Percentiles rank a stretch among this genome's conserved stretches.
Evolutionary conservation across 2,797 vertebrate species (phyloP).

Genomic region (Dallia pectoralis): DNA sequence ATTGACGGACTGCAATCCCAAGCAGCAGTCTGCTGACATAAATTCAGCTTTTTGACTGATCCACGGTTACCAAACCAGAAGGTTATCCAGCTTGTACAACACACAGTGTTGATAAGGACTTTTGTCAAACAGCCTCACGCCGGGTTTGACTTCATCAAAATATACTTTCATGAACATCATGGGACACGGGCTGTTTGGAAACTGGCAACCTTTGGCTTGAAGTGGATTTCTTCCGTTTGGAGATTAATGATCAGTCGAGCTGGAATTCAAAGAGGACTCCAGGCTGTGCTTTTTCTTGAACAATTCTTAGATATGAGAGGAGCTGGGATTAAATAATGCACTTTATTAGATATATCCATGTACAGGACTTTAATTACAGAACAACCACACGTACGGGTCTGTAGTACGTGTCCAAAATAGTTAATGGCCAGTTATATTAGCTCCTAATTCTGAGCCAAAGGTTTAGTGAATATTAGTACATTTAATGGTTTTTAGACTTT

Average conservation of each 20-base stretch:
- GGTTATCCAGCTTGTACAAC: constrained; percentile 29
- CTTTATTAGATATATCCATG: neutral
- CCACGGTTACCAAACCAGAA: constrained; percentile 28
- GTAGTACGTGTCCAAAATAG: neutral
- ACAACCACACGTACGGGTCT: neutral
- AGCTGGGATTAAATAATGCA: neutral
- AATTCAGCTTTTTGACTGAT: constrained; percentile 38
- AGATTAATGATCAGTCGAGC: constrained; percentile 34
- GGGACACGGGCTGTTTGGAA: constrained; percentile 27
- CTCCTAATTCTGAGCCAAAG: neutral
- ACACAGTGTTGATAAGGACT: constrained; percentile 20
- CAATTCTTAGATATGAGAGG: neutral
- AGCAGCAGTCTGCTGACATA: constrained; percentile 6
- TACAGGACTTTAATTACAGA: neutral
- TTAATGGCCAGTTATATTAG: neutral
- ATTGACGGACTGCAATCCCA: constrained; percentile 28
- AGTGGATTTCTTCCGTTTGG: constrained; percentile 30
- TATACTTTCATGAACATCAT: constrained; percentile 35
- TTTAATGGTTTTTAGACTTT: neutral
- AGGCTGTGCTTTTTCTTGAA: constrained; percentile 4
- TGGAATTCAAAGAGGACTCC: constrained; percentile 8
- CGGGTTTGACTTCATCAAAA: constrained; percentile 35
- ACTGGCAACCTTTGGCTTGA: constrained; percentile 40
- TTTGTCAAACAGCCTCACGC: constrained; percentile 43
- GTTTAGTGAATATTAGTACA: neutral